These are phyloP conservation scores for Mimachlamys varia DNA, from an alignment of 2,888 invertebrate genomes.

Conservation along the genomic window DNA sequence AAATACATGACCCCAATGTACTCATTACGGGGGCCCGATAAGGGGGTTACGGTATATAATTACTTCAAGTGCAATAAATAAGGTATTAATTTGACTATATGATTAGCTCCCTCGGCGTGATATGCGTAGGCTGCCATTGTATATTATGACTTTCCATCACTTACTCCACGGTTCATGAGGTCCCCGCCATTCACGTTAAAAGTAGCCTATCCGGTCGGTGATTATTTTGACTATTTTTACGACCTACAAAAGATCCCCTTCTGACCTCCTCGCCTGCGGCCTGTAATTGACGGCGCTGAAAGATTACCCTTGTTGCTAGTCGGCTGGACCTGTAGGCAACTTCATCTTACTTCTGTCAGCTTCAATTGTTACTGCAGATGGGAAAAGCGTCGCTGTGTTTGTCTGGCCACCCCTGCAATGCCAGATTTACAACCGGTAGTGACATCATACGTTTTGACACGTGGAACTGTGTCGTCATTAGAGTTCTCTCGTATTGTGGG, in stretches of 20 bases:
- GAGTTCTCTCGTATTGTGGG: too few relatives aligned
- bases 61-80: not conserved
- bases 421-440: not conserved
- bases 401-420: not conserved
- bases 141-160: slow-evolving; percentile 3
- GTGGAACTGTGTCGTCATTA: not conserved
- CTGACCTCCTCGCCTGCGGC: not conserved
- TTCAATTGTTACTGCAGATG: not conserved
- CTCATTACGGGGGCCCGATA: not conserved
- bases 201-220: not conserved
- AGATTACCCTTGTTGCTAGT: not conserved
- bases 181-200: not conserved
- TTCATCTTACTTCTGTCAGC: not conserved
- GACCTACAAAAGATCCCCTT: not conserved
- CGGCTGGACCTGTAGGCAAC: not conserved
- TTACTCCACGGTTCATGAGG: not conserved
- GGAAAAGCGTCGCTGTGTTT: not conserved
- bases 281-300: not conserved
- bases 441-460: not conserved
- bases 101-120: not conserved
- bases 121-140: not conserved
- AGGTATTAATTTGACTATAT: not conserved
- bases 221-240: not conserved
- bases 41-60: not conserved
- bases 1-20: slow-evolving; percentile 3